Base-by-base conservation (phyloP, 2,888 invertebrate species). In the Merodon equestris region DNA sequence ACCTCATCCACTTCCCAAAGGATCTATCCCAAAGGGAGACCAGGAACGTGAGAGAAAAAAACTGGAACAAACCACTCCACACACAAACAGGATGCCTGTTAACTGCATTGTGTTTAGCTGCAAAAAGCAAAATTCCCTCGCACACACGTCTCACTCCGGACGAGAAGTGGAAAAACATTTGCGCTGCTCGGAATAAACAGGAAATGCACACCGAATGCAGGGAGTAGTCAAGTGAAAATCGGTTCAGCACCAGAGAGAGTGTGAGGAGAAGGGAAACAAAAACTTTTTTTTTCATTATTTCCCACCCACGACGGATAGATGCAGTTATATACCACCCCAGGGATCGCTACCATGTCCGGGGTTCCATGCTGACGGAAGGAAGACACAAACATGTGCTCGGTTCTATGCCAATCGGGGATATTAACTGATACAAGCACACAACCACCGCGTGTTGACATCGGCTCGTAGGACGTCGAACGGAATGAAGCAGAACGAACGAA, bases 221-320 rank as follows among this genome's bases (percentile, higher is more conserved):
- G 66, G 27, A 64, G 76, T 72, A 66, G 60, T 66, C 76, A 66
- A 66, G 72, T 67, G 76, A 45, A 72, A 72, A 72, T 72, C 60
- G 64, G 66, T 60, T 71, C 54, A 70, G 57, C 64, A 64, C 42
- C 19, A n/a, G 10, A 67, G 14, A 13, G 18, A 14, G 15, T n/a
- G 9, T 12, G 19, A 34, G 13, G 15, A 9, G n/a, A 36, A 44
- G 10, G 9, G 18, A 36, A 47, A 18, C 17, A 17, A 13, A 12
- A 1, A 17, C 7, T 7, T 7, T 63, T 58, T 56, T 47, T 56
- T 34, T 27, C 27, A 27, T 27, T 27, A 27, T 27, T 27, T 27
- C 27, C 27, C 27, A 27, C 27, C 27, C 27, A 27, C 27, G 27
- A 27, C 7, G n/a, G n/a, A n/a, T n/a, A n/a, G n/a, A n/a, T n/a